Evolutionary conservation across 2,888 invertebrate genomes (phyloP).

Genomic region (Coronaproctus castanopsis): DNA sequence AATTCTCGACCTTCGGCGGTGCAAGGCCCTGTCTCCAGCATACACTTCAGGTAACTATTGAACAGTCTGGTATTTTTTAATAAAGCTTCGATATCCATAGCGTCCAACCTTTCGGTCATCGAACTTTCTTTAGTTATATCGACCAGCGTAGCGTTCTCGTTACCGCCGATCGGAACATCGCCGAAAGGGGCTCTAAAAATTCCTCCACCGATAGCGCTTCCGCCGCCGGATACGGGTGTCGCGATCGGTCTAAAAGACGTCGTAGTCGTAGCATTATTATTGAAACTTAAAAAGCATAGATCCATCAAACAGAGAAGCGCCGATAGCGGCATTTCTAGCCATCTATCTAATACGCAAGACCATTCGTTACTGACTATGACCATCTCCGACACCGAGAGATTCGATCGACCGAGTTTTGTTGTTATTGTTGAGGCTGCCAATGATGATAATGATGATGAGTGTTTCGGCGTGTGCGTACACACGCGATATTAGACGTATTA

Average conservation of each 20-base stretch:
- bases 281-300: conserved; percentile 8
- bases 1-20: conserved; percentile 14
- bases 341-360: conserved; percentile 7
- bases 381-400: too few species aligned
- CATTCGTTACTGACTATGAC: conserved; percentile 8
- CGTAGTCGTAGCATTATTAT: conserved; percentile 2
- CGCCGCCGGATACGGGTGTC: not conserved
- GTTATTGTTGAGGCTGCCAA: too few species aligned
- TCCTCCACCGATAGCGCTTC: not conserved
- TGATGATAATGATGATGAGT: too few species aligned
- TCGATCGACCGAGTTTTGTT: too few species aligned
- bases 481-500: too few species aligned
- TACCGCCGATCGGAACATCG: not conserved
- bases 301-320: conserved; percentile 10
- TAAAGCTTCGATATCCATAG: conserved; percentile 10
- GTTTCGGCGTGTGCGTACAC: too few species aligned
- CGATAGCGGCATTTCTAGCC: conserved; percentile 13
- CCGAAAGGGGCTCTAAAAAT: not conserved
- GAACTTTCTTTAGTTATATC: conserved; percentile 1
- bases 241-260: conserved; percentile 1
- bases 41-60: conserved; percentile 12
- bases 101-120: conserved; percentile 12
- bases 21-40: conserved; percentile 12
- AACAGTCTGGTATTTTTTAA: conserved; percentile 12
- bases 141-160: not conserved